Base-by-base conservation (phyloP, 2,888 invertebrate species). In the Phragmatobia fuliginosa region DNA sequence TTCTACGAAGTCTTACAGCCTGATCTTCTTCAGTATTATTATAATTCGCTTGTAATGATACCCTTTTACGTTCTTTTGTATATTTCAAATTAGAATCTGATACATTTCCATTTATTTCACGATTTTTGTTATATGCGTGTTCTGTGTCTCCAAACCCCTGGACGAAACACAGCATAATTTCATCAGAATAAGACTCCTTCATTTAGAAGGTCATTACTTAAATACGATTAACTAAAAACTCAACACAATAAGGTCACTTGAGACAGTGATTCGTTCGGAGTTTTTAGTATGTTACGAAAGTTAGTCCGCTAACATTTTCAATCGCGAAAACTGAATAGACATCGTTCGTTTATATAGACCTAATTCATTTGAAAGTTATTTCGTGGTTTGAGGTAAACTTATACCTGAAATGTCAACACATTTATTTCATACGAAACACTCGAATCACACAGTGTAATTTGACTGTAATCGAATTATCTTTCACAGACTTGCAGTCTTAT, bases 111-210 rank as follows among this genome's bases (percentile, higher is more conserved):
- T 87, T 87, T 70, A 90, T 89, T 77, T 93, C 93, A 71, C 88
- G 84, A 81, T 82, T 89, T 76, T 91, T 92, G 68, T 85, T 91
- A 74, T 85, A 89, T 36, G 87, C 92, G 71, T 88, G 87, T 71
- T 91, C 91, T 74, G 89, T 89, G 78, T 94, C 92, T 76, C 96
- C 95, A 87, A 96, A 96, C 77, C 96, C 96, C 93, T 96, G 96
- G 84, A 97, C 96, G 85, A 96, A 96, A 94, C 96, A 97, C 91
- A 97, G 95, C 97, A 97, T 97, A 92, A 96, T 96, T 89, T 94
- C 93, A 83, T 94, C 93, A 80, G 94, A 86, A 88, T 94, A 94
- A 66, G 92, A 89, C 77, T 94, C 93, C 92, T 94, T 94, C 94
- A 94, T 94, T 90, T 94, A 94, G 90, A 92, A 90, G 92, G 89